These are phyloP conservation scores for Potorous gilbertii DNA, from an alignment of 2,797 vertebrate species.

Conservation along the genomic window DNA sequence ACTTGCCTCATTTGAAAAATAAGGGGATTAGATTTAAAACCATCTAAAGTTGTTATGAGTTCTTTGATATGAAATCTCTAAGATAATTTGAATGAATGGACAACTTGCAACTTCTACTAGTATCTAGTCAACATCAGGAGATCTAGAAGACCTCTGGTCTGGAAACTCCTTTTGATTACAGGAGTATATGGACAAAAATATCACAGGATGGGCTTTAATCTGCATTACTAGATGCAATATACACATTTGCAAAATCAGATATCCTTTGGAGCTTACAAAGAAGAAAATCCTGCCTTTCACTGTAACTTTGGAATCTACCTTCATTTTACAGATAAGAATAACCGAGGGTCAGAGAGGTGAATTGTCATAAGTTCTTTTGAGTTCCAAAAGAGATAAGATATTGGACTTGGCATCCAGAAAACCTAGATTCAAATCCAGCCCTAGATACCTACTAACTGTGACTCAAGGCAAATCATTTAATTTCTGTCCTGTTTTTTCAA, in stretches of 20 bases:
- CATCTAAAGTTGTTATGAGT: neutral
- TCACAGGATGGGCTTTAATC: neutral
- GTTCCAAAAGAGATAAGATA: neutral
- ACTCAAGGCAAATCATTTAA: neutral
- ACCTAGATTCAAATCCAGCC: neutral
- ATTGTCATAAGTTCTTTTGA: neutral
- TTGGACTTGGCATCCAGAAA: neutral
- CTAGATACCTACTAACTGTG: neutral
- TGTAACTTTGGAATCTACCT: neutral
- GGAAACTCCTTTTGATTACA: neutral
- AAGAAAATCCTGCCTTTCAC: neutral
- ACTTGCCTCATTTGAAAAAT: neutral
- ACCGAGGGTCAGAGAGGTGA: neutral
- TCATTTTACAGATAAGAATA: neutral
- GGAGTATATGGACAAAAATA: neutral
- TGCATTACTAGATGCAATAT: neutral
- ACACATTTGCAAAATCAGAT: neutral
- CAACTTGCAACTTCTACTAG: neutral
- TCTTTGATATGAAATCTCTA: neutral
- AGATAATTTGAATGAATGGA: neutral
- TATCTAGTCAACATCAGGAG: neutral
- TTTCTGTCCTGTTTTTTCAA: neutral
- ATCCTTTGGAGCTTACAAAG: neutral
- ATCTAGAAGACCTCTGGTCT: neutral
- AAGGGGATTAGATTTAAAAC: neutral